A percentile compares a stretch with the other conserved stretches of the same genome.
These are phyloP conservation scores for Ochropleura plecta DNA, from an alignment of 2,888 invertebrate genomes.

Conservation along the genomic window DNA sequence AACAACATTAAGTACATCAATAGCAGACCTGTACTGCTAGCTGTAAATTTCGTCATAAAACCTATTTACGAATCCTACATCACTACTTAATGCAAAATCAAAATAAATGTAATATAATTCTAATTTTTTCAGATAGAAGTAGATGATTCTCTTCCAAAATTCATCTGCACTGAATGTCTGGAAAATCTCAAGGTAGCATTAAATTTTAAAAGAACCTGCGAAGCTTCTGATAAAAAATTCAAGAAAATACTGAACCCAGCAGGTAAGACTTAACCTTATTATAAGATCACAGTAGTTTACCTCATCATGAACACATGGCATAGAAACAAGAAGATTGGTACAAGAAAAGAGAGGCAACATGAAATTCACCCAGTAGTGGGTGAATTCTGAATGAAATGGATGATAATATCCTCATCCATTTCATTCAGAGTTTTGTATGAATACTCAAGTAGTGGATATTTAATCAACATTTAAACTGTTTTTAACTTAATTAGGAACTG, in stretches of 20 bases:
- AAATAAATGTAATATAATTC: slow-evolving; percentile 6
- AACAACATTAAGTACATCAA: background rate
- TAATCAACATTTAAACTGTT: background rate
- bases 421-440: too few species aligned
- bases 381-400: background rate
- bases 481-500: too few species aligned
- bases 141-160: slow-evolving; percentile 86
- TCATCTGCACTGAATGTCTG: slow-evolving; percentile 84
- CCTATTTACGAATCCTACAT: background rate
- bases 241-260: slow-evolving; percentile 83
- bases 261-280: slow-evolving; percentile 71
- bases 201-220: slow-evolving; percentile 83
- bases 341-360: too few species aligned
- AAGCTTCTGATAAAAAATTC: slow-evolving; percentile 83
- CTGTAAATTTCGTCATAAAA: background rate
- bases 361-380: background rate
- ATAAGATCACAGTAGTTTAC: background rate
- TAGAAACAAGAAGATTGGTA: background rate
- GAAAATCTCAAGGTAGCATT: slow-evolving; percentile 81
- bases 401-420: background rate
- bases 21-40: background rate
- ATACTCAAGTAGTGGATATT: background rate
- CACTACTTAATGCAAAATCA: background rate
- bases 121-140: slow-evolving; percentile 78
- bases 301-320: background rate